Percentiles rank a stretch among this genome's conserved stretches.
Conservation (phyloP, 2,888 invertebrate genomes). For the Callosobruchus maculatus region DNA sequence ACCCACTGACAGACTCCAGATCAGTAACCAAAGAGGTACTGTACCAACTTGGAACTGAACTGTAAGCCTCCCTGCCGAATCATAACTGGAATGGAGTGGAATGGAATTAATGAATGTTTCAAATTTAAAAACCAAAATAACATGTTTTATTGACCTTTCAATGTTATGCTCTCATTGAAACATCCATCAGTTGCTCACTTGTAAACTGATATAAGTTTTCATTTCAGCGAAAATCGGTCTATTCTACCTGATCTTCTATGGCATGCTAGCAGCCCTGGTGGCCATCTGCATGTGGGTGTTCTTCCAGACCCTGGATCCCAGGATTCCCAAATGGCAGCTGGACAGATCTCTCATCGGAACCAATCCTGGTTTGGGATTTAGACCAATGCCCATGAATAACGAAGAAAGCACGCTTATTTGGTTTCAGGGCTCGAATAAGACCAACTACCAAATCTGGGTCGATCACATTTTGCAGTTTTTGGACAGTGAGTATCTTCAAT, state of each 20-base stretch:
- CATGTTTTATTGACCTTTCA: too few species aligned
- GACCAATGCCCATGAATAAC: constrained; percentile 84
- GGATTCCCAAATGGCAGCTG: constrained; percentile 85
- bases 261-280: constrained; percentile 86
- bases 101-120: too few species aligned
- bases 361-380: constrained; percentile 94
- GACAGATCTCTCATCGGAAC: constrained; percentile 86
- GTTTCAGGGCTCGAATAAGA: constrained; percentile 79
- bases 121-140: too few species aligned
- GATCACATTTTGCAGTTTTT: constrained; percentile 72
- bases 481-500: constrained; percentile 58
- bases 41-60: too few species aligned
- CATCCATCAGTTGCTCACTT: too few species aligned
- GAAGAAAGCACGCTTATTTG: constrained; percentile 94
- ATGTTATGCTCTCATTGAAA: too few species aligned
- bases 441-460: constrained; percentile 77
- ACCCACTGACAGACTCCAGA: too few species aligned
- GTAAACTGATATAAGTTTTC: constrained; percentile 5
- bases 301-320: constrained; percentile 83
- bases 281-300: constrained; percentile 94
- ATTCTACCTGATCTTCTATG: constrained; percentile 95
- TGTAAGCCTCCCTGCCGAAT: too few species aligned
- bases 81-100: too few species aligned
- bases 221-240: constrained; percentile 83
- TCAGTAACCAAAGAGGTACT: too few species aligned